These are phyloP conservation scores for Fistularia commersonii DNA, from an alignment of 2,797 vertebrate species.

Conservation along the genomic window DNA sequence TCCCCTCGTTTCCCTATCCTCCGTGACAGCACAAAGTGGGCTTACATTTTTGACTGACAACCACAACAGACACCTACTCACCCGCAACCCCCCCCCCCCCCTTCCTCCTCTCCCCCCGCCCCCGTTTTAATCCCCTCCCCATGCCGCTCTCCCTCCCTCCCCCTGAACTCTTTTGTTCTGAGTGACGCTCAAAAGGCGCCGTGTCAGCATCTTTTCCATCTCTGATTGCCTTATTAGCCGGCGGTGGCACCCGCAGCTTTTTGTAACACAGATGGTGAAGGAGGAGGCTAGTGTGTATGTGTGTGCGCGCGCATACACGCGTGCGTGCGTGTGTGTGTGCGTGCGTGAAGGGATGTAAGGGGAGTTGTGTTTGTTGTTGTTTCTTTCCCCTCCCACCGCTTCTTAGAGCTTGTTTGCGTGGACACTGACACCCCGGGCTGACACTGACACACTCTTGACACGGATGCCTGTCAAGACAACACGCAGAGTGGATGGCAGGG, in stretches of 20 bases:
- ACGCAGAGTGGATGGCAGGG: slow-evolving; percentile 54
- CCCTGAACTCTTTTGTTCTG: slow-evolving; percentile 76
- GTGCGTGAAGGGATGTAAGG: slow-evolving; percentile 3
- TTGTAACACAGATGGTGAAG: slow-evolving; percentile 78
- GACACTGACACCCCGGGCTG: slow-evolving; percentile 75
- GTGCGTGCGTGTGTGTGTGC: too few species aligned
- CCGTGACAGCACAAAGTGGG: slow-evolving; percentile 76
- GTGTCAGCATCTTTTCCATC: slow-evolving; percentile 83
- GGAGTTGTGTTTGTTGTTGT: slow-evolving; percentile 74
- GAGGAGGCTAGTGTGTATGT: slow-evolving; percentile 32
- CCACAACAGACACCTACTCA: slow-evolving; percentile 75
- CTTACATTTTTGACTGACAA: slow-evolving; percentile 80
- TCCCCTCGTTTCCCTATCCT: slow-evolving; percentile 58
- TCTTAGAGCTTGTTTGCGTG: slow-evolving; percentile 65
- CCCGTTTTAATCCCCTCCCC: slow-evolving; percentile 64
- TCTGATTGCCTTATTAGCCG: slow-evolving; percentile 85
- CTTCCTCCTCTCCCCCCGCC: slow-evolving; percentile 34
- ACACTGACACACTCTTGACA: slow-evolving; percentile 73
- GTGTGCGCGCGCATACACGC: too few species aligned
- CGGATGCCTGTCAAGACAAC: slow-evolving; percentile 74
- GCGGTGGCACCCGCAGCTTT: slow-evolving; percentile 76
- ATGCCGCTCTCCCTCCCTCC: slow-evolving; percentile 50
- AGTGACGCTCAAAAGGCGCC: slow-evolving; percentile 77
- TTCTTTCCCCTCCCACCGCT: slow-evolving; percentile 55
- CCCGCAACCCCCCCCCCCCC: slow-evolving; percentile 39